Evolutionary conservation across 1,140 invertebrate genomes (phyloP).

Genomic region (Ceratina australensis): DNA sequence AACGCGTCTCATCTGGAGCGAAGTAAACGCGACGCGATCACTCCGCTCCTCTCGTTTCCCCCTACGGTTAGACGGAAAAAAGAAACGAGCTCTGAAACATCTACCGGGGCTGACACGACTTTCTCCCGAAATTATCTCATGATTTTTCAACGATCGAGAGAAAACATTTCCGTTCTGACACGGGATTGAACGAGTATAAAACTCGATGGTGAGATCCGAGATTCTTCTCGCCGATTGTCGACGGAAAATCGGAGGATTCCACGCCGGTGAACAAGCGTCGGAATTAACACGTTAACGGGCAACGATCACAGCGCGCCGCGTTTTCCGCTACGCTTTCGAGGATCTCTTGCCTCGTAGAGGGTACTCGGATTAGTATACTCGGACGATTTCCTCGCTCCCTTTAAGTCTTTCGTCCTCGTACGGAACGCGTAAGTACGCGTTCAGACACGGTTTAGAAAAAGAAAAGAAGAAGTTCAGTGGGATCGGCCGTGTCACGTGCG

Average conservation of each 20-base stretch:
- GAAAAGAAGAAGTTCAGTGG: no score
- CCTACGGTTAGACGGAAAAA: not conserved
- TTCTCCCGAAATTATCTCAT: no score
- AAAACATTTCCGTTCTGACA: no score
- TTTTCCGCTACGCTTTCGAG: not conserved
- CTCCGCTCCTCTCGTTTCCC: not conserved
- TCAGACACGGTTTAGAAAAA: no score
- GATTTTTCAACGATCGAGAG: no score
- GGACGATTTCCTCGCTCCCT: not conserved
- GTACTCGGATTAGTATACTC: not conserved
- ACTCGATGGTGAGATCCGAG: no score
- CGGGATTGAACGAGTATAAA: no score
- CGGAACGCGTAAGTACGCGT: no score
- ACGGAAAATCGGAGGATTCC: conserved; percentile 14
- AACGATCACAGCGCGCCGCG: not conserved
- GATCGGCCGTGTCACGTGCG: no score
- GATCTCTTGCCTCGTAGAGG: no score
- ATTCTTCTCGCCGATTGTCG: not conserved
- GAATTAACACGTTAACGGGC: conserved; percentile 15
- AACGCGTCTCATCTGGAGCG: conserved; percentile 42
- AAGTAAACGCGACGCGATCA: conserved; percentile 22
- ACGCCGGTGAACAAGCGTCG: not conserved
- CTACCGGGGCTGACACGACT: no score
- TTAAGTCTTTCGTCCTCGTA: not conserved
- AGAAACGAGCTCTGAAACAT: no score